Base-by-base conservation (phyloP, 2,888 invertebrate species). In the Pterostichus niger region DNA sequence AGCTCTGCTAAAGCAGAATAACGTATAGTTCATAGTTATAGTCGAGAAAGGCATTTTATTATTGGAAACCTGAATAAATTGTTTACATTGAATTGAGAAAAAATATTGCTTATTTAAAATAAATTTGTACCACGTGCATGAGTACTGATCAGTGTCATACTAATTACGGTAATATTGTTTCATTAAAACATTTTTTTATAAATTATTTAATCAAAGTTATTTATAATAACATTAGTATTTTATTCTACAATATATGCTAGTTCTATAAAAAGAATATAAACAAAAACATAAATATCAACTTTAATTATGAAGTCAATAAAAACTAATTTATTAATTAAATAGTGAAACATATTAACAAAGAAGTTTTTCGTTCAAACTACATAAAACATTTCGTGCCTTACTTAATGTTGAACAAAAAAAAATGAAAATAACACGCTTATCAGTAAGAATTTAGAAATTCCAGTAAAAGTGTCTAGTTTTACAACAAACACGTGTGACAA, bases 291-390 rank as follows among this genome's bases (percentile, higher is more conserved):
- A 31, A 64, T 35, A 64, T 13, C 35, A 64, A 35, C 9, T 64
- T 64, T 64, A 64, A 64, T 64, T 64, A 64, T 64, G 35, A 64
- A n/a, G 2, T 49, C 35, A 64, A 61, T 2, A 33, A 61, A 64
- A 64, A 64, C n/a, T 31, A 61, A 35, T 6, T n/a, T 64, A 35
- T 35, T 35, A 31, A 64, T 64, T 56, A 56, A 9, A 2, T 52
- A 52, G n/a, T 52, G 52, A 24, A 24, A 24, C 3, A 24, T 24
- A 24, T 24, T 24, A 24, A 24, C 24, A 24, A 24, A 24, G 24
- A 24, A 24, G 24, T 24, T 24, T 24, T 24, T n/a, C 11, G 10
- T 10, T 49, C 11, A 49, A 49, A 40, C 40, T 7, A 40, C 9
- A 9, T 40, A 40, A 40, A 40, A 40, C 9, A 40, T 52, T 56